phyloP scores from a whole-genome alignment of 2,113 vertebrate species.

The Murina feae region DNA sequence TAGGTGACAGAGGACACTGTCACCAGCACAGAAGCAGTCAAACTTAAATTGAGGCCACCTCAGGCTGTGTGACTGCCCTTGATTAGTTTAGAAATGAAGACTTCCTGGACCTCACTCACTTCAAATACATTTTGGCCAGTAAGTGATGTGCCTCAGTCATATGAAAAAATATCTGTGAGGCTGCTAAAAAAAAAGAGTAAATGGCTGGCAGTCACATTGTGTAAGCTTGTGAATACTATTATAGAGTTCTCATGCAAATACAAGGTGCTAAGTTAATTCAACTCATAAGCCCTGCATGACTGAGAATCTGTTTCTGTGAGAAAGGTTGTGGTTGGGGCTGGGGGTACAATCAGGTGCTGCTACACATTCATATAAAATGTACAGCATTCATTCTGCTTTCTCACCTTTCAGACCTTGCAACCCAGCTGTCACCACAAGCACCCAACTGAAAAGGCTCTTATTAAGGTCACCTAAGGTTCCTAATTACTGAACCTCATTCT shows the following conservation, averaged over 20 bases:
- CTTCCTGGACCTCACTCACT: not conserved
- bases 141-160: not conserved
- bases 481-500: not conserved
- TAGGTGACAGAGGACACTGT: not conserved
- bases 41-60: not conserved
- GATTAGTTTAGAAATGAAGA: conserved; percentile 15
- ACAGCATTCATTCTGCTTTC: not conserved
- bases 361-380: not conserved
- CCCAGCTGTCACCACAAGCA: not conserved
- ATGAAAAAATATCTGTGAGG: conserved; percentile 35
- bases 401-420: not conserved
- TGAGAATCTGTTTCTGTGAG: not conserved
- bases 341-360: not conserved
- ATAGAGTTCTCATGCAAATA: not conserved
- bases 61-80: not conserved
- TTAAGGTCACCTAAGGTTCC: not conserved
- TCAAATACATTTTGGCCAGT: conserved; percentile 20
- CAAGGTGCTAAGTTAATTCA: conserved; percentile 57
- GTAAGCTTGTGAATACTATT: not conserved
- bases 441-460: not conserved
- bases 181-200: not conserved
- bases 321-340: not conserved
- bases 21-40: not conserved
- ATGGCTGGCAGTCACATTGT: not conserved
- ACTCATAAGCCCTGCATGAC: not conserved